Evolutionary conservation across 2,888 invertebrate genomes (phyloP), one percentile per base, ranked within the genome.

Genomic region (Neoaliturus tenellus): DNA sequence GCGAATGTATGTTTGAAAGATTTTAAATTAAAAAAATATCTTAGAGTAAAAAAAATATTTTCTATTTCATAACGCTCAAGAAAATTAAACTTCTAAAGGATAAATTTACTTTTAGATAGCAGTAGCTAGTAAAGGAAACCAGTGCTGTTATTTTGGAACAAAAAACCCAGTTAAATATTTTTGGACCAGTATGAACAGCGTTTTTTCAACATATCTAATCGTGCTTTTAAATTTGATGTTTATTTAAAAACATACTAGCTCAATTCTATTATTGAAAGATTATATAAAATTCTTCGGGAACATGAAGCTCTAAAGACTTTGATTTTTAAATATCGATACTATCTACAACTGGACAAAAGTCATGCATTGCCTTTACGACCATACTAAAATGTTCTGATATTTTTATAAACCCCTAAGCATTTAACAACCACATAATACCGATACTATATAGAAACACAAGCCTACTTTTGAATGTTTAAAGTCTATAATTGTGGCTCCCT

Each of bases 301-400:
- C 62, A 62, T n/a, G 62, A 62, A 62, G 31, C 62, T 62, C 62
- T 62, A 62, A 62, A 31, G 31, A 28, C 62, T 31, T 28, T 62
- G 62, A 62, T 31, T 31, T 62, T 62, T 12, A 62, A 62, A 62
- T 62, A 62, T 62, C 28, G 31, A 28, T 62, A 62, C 62, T 28
- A 62, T 62, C 62, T 62, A 62, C 28, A 62, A 62, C 62, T 62
- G 25, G 62, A 62, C 25, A 62, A 28, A 62, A 31, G 17, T 62
- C 62, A 62, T 62, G 62, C 62, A 28, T 62, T 62, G 62, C 51
- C 51, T 51, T 62, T 62, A 62, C 14, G 62, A 28, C 28, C 62
- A 14, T 62, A 28, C 62, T 62, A 62, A 62, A 62, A 28, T 17
- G 31, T 28, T 62, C 14, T 14, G 31, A 62, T 62, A 62, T 31